Conservation (phyloP, 2,888 invertebrate genomes). For the Limnephilus auricula region DNA sequence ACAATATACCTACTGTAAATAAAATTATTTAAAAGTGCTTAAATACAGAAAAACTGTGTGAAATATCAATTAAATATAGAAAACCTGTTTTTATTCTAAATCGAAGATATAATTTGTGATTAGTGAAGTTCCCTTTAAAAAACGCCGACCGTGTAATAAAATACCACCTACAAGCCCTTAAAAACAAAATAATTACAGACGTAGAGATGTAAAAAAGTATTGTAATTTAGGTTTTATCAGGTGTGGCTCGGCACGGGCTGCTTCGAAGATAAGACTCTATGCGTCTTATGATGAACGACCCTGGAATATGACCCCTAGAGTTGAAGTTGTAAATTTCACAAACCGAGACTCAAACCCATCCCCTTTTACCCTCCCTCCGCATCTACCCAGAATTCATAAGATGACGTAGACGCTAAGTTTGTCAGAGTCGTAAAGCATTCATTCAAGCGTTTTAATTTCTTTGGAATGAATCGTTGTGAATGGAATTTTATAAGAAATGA, state of each 20-base stretch:
- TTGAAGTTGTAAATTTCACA: constrained; percentile 47
- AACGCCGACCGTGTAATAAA: not conserved
- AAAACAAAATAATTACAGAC: not conserved
- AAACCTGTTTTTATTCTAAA: not conserved
- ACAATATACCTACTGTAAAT: too few species aligned
- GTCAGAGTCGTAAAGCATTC: not conserved
- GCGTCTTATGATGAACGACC: constrained; percentile 51
- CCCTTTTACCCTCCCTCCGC: not conserved
- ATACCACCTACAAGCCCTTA: not conserved
- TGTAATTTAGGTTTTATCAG: constrained; percentile 45
- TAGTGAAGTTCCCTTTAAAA: not conserved
- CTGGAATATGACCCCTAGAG: constrained; percentile 46
- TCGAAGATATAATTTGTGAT: not conserved
- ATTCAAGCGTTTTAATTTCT: not conserved
- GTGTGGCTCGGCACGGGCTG: constrained; percentile 31
- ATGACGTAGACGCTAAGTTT: constrained; percentile 12
- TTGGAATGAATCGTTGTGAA: not conserved
- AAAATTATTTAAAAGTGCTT: too few species aligned
- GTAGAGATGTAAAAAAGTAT: not conserved
- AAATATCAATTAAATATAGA: not conserved
- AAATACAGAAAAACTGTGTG: too few species aligned
- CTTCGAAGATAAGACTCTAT: constrained; percentile 32
- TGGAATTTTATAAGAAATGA: not conserved
- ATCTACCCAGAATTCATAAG: constrained; percentile 9
- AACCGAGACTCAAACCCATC: constrained; percentile 36